These are phyloP conservation scores for Ptychochromis oligacanthus DNA, from an alignment of 2,113 vertebrate species.

Conservation along the genomic window DNA sequence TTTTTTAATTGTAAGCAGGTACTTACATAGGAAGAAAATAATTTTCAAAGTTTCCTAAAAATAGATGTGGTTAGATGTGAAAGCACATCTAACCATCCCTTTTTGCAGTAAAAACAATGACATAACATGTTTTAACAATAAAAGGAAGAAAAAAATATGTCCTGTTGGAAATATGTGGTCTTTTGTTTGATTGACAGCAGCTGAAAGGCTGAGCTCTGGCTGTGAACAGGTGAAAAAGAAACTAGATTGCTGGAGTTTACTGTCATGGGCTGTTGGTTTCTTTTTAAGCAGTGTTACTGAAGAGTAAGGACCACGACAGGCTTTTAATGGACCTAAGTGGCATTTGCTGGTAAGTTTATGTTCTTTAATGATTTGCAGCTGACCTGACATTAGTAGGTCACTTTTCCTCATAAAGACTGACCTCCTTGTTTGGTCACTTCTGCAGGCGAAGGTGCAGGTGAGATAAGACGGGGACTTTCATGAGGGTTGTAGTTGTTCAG, in stretches of 20 bases:
- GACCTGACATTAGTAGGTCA: neutral
- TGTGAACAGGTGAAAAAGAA: neutral
- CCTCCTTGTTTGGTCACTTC: neutral
- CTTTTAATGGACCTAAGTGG: neutral
- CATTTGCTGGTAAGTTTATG: slow-evolving; percentile 4
- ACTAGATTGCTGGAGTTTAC: neutral
- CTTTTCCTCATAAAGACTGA: neutral
- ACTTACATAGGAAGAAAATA: neutral
- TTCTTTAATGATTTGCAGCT: slow-evolving; percentile 22
- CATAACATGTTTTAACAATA: neutral
- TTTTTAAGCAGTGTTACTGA: neutral
- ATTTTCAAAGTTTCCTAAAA: neutral
- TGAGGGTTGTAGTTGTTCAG: neutral
- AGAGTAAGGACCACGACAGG: neutral
- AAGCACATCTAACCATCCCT: neutral
- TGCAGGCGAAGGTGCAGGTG: neutral
- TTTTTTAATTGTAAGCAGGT: neutral
- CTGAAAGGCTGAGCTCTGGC: neutral
- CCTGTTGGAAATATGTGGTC: neutral
- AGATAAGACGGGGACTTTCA: neutral
- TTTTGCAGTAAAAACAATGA: neutral
- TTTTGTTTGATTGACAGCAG: slow-evolving; percentile 1
- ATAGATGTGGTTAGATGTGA: too few species aligned
- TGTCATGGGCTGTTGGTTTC: neutral
- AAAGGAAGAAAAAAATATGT: neutral